Evolutionary conservation across 2,797 vertebrate species (phyloP).

Genomic region (Sardinella longiceps): DNA sequence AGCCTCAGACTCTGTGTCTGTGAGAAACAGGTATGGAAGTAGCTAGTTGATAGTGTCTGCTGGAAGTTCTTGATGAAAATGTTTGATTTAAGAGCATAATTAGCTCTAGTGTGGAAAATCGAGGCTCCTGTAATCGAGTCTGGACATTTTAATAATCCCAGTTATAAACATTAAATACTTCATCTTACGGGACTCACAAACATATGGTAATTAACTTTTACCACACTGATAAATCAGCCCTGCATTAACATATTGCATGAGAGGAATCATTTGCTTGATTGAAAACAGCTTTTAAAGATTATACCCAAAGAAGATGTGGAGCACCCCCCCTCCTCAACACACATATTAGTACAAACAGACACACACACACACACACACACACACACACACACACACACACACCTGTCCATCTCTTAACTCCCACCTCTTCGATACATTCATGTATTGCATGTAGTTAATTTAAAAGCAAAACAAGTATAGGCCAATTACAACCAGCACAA

Average conservation of each 20-base stretch:
- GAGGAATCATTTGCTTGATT: slow-evolving; percentile 95
- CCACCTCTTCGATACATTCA: not conserved
- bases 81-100: slow-evolving; percentile 74
- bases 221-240: slow-evolving; percentile 90
- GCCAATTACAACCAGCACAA: not conserved
- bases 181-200: slow-evolving; percentile 92
- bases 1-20: not conserved
- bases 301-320: slow-evolving; percentile 66
- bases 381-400: slow-evolving; percentile 51
- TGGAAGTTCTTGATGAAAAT: slow-evolving; percentile 28
- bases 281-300: slow-evolving; percentile 90
- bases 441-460: not conserved
- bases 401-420: slow-evolving; percentile 2
- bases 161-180: slow-evolving; percentile 95
- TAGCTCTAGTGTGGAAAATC: slow-evolving; percentile 85
- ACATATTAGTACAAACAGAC: not conserved
- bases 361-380: slow-evolving; percentile 28
- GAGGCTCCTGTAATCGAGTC: slow-evolving; percentile 88
- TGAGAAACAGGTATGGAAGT: slow-evolving; percentile 12
- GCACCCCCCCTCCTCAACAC: slow-evolving; percentile 41
- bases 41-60: not conserved
- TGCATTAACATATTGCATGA: slow-evolving; percentile 93
- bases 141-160: slow-evolving; percentile 94
- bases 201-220: slow-evolving; percentile 98
- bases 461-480: not conserved